These are phyloP conservation scores for Proctacanthus coquilletti DNA, from an alignment of 1,140 invertebrate genomes.

Conservation along the genomic window DNA sequence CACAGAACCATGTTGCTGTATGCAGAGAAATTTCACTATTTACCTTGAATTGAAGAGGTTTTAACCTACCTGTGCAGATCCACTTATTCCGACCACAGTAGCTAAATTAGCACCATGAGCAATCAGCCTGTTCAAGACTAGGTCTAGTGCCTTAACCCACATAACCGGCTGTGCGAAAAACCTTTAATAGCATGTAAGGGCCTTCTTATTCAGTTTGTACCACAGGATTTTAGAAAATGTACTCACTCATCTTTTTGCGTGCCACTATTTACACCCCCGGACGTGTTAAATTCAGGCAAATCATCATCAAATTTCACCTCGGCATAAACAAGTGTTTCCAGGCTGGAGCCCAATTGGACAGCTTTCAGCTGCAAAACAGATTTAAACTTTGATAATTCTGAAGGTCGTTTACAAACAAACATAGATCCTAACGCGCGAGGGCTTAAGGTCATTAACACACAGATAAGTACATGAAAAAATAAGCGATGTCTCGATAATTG, in stretches of 20 bases:
- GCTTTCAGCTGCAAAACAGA: slow-evolving; percentile 66
- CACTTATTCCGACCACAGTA: slow-evolving; percentile 68
- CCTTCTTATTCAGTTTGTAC: neutral
- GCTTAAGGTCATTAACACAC: no score
- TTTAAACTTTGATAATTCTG: no score
- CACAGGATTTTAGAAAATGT: slow-evolving; percentile 1
- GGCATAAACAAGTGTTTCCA: slow-evolving; percentile 59
- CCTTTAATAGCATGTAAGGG: slow-evolving; percentile 10
- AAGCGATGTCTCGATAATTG: neutral
- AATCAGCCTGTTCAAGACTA: slow-evolving; percentile 71
- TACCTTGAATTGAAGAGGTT: no score
- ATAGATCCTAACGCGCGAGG: no score
- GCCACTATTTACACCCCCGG: slow-evolving; percentile 20
- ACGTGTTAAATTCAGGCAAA: slow-evolving; percentile 61
- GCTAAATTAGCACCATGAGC: slow-evolving; percentile 69
- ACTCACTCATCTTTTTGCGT: slow-evolving; percentile 39
- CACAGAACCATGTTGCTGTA: slow-evolving; percentile 89
- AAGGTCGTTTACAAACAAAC: no score
- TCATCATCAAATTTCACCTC: slow-evolving; percentile 80
- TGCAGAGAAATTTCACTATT: neutral
- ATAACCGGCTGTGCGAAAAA: slow-evolving; percentile 63
- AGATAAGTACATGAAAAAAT: no score
- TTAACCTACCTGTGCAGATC: slow-evolving; percentile 63
- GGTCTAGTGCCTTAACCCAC: slow-evolving; percentile 91
- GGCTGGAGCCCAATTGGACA: slow-evolving; percentile 58